A percentile compares a stretch with the other conserved stretches of the same genome.
phyloP scores from a whole-genome alignment of 2,797 vertebrate genomes.

The Crocidura indochinensis region DNA sequence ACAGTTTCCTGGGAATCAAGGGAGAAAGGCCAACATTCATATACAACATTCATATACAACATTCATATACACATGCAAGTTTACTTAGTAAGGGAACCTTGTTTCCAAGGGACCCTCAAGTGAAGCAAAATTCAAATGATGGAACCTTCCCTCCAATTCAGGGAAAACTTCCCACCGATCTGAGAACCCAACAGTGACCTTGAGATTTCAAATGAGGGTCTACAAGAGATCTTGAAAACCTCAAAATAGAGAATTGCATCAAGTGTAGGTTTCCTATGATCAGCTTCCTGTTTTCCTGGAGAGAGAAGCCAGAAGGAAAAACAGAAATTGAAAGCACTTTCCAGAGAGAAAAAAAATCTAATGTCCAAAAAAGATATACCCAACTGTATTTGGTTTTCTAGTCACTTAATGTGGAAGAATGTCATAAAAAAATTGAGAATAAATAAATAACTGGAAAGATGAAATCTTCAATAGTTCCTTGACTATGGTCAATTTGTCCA shows the following conservation, averaged over 20 bases:
- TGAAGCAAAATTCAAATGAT: slow-evolving; percentile 22
- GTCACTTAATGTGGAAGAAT: slow-evolving; percentile 37
- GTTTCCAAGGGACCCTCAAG: not conserved
- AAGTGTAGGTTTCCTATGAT: not conserved
- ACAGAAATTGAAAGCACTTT: slow-evolving; percentile 26
- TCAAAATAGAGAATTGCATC: not conserved
- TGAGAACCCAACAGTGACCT: slow-evolving; percentile 28
- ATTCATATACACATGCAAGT: not conserved
- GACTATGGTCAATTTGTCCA: no score
- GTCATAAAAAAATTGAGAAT: slow-evolving; percentile 7
- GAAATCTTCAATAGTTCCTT: not conserved
- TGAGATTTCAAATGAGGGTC: not conserved
- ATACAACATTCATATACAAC: not conserved
- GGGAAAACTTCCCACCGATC: not conserved
- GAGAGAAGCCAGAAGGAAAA: not conserved
- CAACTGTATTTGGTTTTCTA: slow-evolving; percentile 13
- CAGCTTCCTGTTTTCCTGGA: slow-evolving; percentile 19
- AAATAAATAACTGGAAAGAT: not conserved
- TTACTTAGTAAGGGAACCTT: not conserved
- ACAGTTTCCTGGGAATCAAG: not conserved
- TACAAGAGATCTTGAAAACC: not conserved
- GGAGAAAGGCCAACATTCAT: not conserved
- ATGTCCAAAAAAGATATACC: not conserved
- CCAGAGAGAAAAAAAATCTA: slow-evolving; percentile 35
- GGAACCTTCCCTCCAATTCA: not conserved